Percentiles rank a stretch among this genome's conserved stretches.
Conservation (phyloP, 2,797 vertebrate species). For the Graptemys geographica region DNA sequence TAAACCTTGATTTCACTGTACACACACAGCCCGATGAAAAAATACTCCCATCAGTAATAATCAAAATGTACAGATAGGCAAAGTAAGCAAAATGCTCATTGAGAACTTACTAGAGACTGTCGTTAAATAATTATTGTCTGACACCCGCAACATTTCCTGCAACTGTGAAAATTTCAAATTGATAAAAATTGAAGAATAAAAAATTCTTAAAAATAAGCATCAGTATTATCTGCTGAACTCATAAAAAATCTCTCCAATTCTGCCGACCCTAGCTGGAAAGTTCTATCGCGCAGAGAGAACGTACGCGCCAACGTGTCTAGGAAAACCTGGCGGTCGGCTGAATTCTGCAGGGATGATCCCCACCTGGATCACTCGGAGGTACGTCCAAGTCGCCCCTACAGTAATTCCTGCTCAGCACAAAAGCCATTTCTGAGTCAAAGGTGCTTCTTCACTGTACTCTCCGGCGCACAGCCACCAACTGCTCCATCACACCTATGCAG, state of each 20-base stretch:
- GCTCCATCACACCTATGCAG: neutral
- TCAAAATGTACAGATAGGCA: neutral
- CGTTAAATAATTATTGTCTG: neutral
- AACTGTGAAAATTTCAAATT: neutral
- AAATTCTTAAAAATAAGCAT: neutral
- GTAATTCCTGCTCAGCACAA: conserved; percentile 46
- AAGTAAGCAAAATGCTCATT: neutral
- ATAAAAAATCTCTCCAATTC: neutral
- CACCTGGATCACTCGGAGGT: neutral
- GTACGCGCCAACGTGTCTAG: neutral
- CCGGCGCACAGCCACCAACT: neutral
- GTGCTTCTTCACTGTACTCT: neutral
- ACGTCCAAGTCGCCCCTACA: neutral
- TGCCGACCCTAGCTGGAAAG: neutral
- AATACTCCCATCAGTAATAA: neutral
- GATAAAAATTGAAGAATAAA: neutral
- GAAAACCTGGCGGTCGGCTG: neutral
- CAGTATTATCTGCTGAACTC: neutral
- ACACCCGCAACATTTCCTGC: neutral
- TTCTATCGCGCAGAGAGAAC: neutral
- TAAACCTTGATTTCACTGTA: neutral
- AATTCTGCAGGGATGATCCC: neutral
- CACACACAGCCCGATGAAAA: neutral
- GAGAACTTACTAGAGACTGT: neutral
- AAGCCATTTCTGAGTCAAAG: conserved; percentile 62